Conservation (phyloP, 2,888 invertebrate genomes). For the Petrolisthes manimaculis region DNA sequence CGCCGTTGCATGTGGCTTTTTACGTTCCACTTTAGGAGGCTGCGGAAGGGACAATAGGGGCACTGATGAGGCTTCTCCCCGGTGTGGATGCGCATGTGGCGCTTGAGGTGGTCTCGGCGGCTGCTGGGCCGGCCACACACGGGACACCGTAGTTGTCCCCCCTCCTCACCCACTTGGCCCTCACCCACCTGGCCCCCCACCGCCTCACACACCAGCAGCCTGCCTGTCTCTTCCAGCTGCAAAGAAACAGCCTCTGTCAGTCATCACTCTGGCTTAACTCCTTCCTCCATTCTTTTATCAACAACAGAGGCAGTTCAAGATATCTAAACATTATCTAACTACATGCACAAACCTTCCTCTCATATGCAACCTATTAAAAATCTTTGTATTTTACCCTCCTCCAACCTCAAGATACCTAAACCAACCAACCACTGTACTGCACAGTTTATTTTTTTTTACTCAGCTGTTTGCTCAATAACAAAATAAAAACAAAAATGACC, state of each 20-base stretch:
- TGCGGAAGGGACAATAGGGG: conserved; percentile 58
- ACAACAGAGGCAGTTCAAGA: too few relatives aligned
- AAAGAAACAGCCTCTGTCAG: conserved; percentile 60
- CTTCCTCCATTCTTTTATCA: background rate
- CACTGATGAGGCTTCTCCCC: conserved; percentile 61
- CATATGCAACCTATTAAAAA: too few relatives aligned
- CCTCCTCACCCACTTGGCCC: conserved; percentile 42
- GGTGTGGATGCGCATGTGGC: conserved; percentile 63
- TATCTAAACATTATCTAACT: background rate
- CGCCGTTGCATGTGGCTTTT: conserved; percentile 59
- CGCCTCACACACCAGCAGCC: conserved; percentile 48
- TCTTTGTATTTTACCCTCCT: too few relatives aligned
- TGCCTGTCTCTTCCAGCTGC: conserved; percentile 55
- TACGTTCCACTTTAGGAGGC: conserved; percentile 61
- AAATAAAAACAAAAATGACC: too few relatives aligned
- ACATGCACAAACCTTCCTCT: background rate
- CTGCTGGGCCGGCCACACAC: conserved; percentile 62
- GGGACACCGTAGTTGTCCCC: conserved; percentile 52
- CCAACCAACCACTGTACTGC: too few relatives aligned
- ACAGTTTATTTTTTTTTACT: too few relatives aligned
- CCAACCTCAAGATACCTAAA: too few relatives aligned
- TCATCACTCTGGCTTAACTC: background rate
- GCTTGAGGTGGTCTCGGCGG: conserved; percentile 60
- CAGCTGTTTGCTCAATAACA: too few relatives aligned
- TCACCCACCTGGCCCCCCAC: conserved; percentile 40